These are phyloP conservation scores for Netta rufina DNA, from an alignment of 2,797 vertebrate genomes.

Conservation along the genomic window DNA sequence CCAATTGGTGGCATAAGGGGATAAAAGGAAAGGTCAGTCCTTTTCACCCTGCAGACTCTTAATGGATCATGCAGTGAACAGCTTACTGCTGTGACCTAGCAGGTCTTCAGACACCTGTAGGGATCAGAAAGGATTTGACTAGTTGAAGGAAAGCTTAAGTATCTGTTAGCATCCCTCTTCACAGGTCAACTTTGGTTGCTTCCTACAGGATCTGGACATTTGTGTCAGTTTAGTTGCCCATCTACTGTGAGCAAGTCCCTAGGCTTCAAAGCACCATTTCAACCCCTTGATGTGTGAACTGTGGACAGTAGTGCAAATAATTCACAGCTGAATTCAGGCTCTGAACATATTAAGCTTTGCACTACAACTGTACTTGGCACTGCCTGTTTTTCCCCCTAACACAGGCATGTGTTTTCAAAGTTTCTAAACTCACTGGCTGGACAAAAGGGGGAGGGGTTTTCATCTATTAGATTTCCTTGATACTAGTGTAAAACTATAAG, in stretches of 20 bases:
- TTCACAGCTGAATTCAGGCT: background rate
- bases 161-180: background rate
- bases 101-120: background rate
- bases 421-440: background rate
- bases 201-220: background rate
- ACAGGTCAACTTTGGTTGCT: background rate
- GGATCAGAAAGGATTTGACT: background rate
- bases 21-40: background rate
- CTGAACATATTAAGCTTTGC: background rate
- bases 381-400: background rate
- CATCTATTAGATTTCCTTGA: background rate
- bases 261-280: background rate
- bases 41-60: background rate
- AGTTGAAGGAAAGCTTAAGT: background rate
- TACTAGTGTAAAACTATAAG: background rate
- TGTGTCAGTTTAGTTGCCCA: background rate
- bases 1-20: fast-evolving
- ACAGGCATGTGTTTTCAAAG: background rate
- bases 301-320: background rate
- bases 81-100: background rate
- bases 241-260: background rate
- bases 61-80: background rate
- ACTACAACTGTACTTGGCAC: background rate
- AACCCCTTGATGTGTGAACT: background rate
- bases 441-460: background rate